Percentiles rank a stretch among this genome's conserved stretches.
Conservation (phyloP, 1,140 invertebrate genomes). For the Ridgeia piscesae region DNA sequence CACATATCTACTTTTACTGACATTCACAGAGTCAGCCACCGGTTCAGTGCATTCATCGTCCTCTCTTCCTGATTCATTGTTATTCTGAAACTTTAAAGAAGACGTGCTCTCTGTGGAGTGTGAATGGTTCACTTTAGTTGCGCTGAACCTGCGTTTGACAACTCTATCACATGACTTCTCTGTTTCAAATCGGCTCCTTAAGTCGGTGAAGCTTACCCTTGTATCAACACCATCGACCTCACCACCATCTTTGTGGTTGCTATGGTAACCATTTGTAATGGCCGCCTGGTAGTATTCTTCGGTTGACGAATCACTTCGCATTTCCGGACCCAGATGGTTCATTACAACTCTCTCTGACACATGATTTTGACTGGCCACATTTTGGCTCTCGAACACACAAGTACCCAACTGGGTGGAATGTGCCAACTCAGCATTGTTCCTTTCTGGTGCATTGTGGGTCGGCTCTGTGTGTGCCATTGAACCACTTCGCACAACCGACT, state of each 20-base stretch:
- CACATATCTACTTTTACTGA: neutral
- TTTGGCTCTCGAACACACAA: neutral
- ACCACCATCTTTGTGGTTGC: constrained; percentile 14
- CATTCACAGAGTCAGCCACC: neutral
- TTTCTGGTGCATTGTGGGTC: neutral
- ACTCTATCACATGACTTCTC: constrained; percentile 26
- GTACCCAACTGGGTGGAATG: neutral
- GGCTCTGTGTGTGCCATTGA: neutral
- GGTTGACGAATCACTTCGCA: neutral
- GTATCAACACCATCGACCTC: constrained; percentile 31
- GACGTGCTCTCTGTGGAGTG: neutral
- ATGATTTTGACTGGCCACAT: neutral
- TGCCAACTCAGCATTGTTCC: neutral
- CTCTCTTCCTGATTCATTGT: neutral
- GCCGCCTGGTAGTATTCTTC: neutral
- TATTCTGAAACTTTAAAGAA: neutral
- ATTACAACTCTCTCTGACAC: neutral
- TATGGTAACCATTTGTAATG: neutral
- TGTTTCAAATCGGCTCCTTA: constrained; percentile 34
- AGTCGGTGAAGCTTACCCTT: constrained; percentile 34
- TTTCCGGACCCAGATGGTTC: neutral
- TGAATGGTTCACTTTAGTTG: neutral
- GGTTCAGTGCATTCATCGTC: neutral
- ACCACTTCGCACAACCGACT: neutral
- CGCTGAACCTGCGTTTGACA: constrained; percentile 8